Percentiles rank a stretch among this genome's conserved stretches.
Evolutionary conservation across 2,113 vertebrate species (phyloP).

Genomic region (Fulmarus glacialis): DNA sequence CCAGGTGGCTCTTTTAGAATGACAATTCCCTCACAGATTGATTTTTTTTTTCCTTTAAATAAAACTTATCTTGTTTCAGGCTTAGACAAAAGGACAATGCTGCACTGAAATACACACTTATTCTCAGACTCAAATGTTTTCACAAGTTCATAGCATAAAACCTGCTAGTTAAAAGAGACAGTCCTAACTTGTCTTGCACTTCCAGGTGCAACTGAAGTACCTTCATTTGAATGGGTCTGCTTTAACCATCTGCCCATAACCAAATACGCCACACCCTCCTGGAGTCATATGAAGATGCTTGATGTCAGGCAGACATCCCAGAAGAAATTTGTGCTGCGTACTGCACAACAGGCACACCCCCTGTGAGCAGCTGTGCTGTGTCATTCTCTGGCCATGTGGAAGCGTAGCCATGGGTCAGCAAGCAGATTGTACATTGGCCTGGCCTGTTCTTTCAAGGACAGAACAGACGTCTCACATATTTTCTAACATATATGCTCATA

Average conservation of each 20-base stretch:
- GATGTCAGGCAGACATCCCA: background rate
- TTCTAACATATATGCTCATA: background rate
- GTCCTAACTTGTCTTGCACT: background rate
- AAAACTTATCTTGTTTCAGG: background rate
- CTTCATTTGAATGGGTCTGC: background rate
- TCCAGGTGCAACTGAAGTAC: background rate
- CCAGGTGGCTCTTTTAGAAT: background rate
- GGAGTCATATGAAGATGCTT: background rate
- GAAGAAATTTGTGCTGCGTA: background rate
- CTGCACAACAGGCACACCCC: background rate
- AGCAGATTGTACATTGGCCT: background rate
- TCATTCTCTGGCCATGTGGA: background rate
- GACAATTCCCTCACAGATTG: background rate
- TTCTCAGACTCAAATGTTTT: background rate
- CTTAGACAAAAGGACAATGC: background rate
- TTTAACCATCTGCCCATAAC: background rate
- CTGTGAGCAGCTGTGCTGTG: background rate
- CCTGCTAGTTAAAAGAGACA: background rate
- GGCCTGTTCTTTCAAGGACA: background rate
- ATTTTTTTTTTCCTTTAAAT: background rate
- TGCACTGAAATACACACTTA: background rate
- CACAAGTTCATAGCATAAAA: background rate
- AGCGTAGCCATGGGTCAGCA: accelerated
- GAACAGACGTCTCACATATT: background rate
- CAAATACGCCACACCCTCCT: background rate